phyloP scores from a whole-genome alignment of 2,888 invertebrate genomes.

The Pristionchus entomophagus region DNA sequence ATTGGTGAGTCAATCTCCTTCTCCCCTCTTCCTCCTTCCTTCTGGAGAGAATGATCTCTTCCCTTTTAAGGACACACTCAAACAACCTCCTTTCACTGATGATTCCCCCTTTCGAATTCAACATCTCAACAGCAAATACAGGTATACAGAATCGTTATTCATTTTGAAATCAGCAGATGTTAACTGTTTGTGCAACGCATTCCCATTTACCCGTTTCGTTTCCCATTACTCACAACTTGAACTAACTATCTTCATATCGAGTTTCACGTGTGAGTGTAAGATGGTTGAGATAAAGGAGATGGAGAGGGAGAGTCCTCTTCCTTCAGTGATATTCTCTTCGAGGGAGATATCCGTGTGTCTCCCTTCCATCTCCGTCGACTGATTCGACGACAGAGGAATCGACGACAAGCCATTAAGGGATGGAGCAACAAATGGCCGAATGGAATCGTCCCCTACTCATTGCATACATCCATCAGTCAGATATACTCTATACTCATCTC shows the following conservation, averaged over 20 bases:
- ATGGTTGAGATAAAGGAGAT: background rate
- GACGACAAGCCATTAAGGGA: conserved; percentile 21
- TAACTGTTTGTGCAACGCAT: no score
- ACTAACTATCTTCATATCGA: background rate
- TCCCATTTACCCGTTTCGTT: background rate
- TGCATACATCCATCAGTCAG: conserved; percentile 29
- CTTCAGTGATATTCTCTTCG: conserved; percentile 31
- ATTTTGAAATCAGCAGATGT: background rate
- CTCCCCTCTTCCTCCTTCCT: background rate
- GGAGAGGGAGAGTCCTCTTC: no score
- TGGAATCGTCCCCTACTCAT: conserved; percentile 19
- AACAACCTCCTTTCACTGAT: conserved; percentile 22
- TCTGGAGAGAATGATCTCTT: background rate
- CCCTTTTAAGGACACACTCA: background rate
- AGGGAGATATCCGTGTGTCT: conserved; percentile 26
- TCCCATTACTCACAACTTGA: background rate
- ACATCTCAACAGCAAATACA: conserved; percentile 24
- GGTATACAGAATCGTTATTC: background rate
- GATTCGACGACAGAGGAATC: background rate
- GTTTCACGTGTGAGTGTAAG: background rate
- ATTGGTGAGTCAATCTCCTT: background rate
- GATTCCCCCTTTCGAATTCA: background rate
- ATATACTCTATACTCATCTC: background rate
- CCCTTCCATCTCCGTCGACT: background rate
- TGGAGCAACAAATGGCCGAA: background rate